Evolutionary conservation across 2,888 invertebrate genomes (phyloP).

Genomic region (Conus canariensis): DNA sequence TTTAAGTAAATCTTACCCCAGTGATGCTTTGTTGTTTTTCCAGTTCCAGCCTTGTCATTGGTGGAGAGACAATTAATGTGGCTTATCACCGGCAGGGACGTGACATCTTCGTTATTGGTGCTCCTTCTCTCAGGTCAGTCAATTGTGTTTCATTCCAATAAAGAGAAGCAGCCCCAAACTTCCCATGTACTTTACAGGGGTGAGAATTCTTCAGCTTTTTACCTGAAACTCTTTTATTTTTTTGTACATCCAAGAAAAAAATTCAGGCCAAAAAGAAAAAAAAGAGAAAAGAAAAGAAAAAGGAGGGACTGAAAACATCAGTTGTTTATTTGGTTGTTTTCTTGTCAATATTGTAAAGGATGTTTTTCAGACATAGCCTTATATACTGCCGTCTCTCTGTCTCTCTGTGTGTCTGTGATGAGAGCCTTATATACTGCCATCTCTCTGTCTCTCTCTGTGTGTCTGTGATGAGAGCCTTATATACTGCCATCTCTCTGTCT

Average conservation of each 20-base stretch:
- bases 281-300: no score
- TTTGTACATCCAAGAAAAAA: no score
- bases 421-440: background rate
- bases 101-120: conserved; percentile 85
- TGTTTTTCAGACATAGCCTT: no score
- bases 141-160: no score
- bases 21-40: background rate
- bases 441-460: background rate
- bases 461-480: background rate
- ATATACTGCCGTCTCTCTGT: background rate
- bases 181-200: background rate
- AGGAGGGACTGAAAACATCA: no score
- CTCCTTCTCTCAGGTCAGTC: conserved; percentile 81
- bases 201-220: background rate
- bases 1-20: no score
- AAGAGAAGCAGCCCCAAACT: no score
- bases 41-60: conserved; percentile 52
- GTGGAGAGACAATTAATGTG: conserved; percentile 81
- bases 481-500: background rate
- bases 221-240: no score
- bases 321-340: no score
- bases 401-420: background rate
- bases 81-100: conserved; percentile 84
- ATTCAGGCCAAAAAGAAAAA: no score
- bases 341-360: no score